Base-by-base conservation (phyloP, 2,113 vertebrate species). In the Romanogobio albipinnatus region DNA sequence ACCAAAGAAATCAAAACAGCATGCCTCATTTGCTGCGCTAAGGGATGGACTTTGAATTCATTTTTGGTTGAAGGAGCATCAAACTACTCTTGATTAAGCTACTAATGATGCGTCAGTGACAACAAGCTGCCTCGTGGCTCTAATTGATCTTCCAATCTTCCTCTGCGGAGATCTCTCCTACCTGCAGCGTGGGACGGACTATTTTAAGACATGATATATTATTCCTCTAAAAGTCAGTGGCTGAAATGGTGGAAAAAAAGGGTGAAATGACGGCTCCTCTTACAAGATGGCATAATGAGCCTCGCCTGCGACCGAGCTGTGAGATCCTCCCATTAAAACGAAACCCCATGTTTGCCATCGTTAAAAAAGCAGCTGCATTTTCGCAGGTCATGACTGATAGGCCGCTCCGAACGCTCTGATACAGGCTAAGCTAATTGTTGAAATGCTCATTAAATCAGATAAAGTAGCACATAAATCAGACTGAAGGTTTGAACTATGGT, bases 391-490 rank as follows among this genome's bases (percentile, higher is more conserved):
- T 84, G 83, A 80, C 87, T 88, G 91, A 93, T 92, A 89, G 89
- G 89, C 84, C 83, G 76, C 85, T 88, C 76, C 2, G 73, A 77
- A 39, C 47, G 51, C 84, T 85, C 86, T 87, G 88, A 91, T 91
- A 90, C 91, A 58, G 82, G 90, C 91, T 93, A 83, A 87, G 91
- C 91, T 94, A 94, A 94, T 94, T 93, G 92, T 90, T 89, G 91
- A 91, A 92, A 89, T 86, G 68, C 91, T 94, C 92, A 92, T 94
- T 94, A 93, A 56, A 91, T 84, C 84, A 85, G 92, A 94, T 94
- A 92, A 94, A 92, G 90, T 91, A 89, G 89, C 88, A 90, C 93
- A 92, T 94, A 94, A 94, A 94, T 94, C 94, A 94, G 85, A 26
- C 79, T 84, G 88, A 86, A 89, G 88, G 89, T 61, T 73, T 91